Base-by-base conservation (phyloP, 2,797 vertebrate genomes). In the Pipistrellus pygmaeus region DNA sequence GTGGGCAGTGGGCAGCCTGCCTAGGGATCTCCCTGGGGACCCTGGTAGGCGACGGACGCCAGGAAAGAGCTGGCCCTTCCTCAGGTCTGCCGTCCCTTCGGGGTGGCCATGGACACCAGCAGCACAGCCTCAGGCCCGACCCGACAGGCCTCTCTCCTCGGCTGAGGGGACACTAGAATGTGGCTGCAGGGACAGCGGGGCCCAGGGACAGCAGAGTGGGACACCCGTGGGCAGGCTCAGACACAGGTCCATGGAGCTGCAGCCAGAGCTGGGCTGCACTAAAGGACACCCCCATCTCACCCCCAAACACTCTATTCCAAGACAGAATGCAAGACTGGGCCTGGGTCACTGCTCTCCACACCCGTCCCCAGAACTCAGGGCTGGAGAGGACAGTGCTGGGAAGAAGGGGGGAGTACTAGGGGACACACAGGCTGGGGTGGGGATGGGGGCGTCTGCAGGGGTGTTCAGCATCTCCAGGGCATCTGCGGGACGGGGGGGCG, bases 351-450 rank as follows among this genome's bases (percentile, higher is more conserved):
- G 10, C 15, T 51, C 41, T 35, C 13, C 48, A 38, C 5, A 0
- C 11, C 38, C 21, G 2, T 38, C 81, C 23, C 68, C n/a, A 53
- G 60, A 35, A 27, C 44, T 9, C 0, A 3, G 35, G 68, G 66
- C 53, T 4, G 9, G 41, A 30, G 53, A 20, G 17, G 30, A 18
- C 41, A 1, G 7, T 0, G 0, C 0, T 1, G 9, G n/a, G 35
- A 15, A 12, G 48, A 30, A 21, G 48, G 38, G 3, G 21, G 77
- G 68, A 38, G 55, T 20, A 1, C 4, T 0, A 11, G 46, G n/a
- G 38, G 12, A 5, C 32, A 23, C 72, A 13, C 25, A 6, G 35
- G 60, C 15, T 11, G 23, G 23, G 55, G 60, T 55, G 21, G 53
- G 20, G 44, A 2, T 44, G 44, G 44, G 44, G 53, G 53, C 21